phyloP scores from a whole-genome alignment of 2,888 invertebrate species.

The Apamea anceps region DNA sequence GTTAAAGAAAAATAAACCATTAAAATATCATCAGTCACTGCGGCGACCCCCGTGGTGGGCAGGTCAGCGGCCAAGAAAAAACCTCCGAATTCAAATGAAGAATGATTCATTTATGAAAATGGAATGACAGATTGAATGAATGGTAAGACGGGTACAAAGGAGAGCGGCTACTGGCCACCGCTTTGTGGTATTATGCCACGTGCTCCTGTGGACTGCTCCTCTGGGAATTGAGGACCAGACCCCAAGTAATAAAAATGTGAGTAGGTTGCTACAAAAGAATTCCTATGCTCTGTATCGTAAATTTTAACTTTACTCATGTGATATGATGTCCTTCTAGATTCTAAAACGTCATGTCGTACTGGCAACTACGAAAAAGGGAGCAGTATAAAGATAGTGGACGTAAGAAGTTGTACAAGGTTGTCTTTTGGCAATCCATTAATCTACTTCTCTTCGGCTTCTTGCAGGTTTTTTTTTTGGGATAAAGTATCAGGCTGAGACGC shows the following conservation, averaged over 20 bases:
- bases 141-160: conserved; percentile 81
- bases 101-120: conserved; percentile 90
- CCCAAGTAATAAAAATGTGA: conserved; percentile 25
- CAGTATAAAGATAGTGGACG: not conserved
- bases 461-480: conserved; percentile 9
- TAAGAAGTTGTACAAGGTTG: not conserved
- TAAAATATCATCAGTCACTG: conserved; percentile 89
- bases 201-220: conserved; percentile 75
- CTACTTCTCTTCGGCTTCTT: not conserved
- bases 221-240: conserved; percentile 64
- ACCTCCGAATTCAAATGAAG: conserved; percentile 88
- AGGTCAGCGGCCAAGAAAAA: conserved; percentile 88
- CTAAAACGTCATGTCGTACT: not conserved
- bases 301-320: not conserved
- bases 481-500: not conserved
- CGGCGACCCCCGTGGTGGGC: conserved; percentile 87
- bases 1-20: conserved; percentile 90
- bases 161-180: conserved; percentile 83
- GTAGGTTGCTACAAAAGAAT: not conserved
- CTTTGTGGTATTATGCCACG: conserved; percentile 79
- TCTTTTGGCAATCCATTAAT: conserved; percentile 15
- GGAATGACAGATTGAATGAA: conserved; percentile 90
- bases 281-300: not conserved
- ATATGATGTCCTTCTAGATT: not conserved
- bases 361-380: not conserved